Evolutionary conservation across 2,888 invertebrate genomes (phyloP).

Genomic region (Tubiluchus corallicola): DNA sequence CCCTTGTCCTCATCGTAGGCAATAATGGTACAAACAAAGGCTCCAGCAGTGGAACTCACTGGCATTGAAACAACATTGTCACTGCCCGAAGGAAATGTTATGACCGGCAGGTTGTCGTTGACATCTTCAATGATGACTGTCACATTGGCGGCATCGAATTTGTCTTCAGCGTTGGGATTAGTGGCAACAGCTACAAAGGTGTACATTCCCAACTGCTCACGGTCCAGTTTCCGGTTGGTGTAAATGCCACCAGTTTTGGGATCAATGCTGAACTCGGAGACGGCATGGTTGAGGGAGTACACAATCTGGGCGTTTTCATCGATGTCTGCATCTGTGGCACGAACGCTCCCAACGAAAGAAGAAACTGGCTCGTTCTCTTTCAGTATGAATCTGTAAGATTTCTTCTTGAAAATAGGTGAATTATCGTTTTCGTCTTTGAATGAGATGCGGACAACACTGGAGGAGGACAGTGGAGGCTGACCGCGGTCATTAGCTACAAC

Average conservation of each 20-base stretch:
- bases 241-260: neutral
- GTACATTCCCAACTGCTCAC: neutral
- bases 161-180: neutral
- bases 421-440: constrained; percentile 3
- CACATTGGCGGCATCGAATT: neutral
- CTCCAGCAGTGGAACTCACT: neutral
- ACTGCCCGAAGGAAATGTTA: neutral
- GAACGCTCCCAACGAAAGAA: neutral
- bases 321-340: neutral
- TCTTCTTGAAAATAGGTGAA: neutral
- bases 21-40: constrained; percentile 3
- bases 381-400: neutral
- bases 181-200: neutral
- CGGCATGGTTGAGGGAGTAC: neutral
- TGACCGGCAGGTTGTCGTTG: neutral
- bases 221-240: neutral
- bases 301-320: neutral
- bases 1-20: neutral
- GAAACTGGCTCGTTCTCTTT: neutral
- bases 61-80: neutral
- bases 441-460: neutral
- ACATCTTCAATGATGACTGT: neutral
- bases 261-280: constrained; percentile 1
- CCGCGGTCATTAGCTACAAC: neutral
- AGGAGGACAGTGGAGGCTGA: neutral